Evolutionary conservation across 2,888 invertebrate genomes (phyloP), one percentile per base, ranked within the genome.

Genomic region (Priocnemis perturbator): DNA sequence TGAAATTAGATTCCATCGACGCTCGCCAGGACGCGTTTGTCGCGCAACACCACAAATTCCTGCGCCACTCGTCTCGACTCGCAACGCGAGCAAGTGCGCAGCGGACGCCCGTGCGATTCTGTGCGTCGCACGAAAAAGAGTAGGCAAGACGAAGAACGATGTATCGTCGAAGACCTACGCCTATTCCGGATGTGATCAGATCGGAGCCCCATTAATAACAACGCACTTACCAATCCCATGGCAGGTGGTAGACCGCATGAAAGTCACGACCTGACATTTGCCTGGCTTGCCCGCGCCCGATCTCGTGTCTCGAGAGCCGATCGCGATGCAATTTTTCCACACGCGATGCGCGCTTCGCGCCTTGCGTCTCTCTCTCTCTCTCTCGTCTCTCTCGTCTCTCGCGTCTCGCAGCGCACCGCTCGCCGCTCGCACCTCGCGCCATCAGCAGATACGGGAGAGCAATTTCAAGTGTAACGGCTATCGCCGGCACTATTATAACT

Each of bases 251-350:
- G 86, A 83, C 83, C 83, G 85, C 85, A 86, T 86, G 87, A 87
- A 87, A 87, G 87, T 87, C 86, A 86, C 86, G 87, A 87, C 86
- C 87, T 87, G 87, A 87, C 87, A 87, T 87, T 87, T 87, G 84
- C 85, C 79, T 78, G 83, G 75, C 79, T 78, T 80, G 80, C 77
- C 79, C 79, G 80, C 78, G 76, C 79, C 71, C 78, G 82, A 82
- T 78, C 81, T 80, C 81, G 81, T 79, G 17, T 66, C 75, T 75
- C 79, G 76, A 80, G 79, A 82, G 80, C 77, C 83, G 83, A 85
- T 83, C 84, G 83, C 79, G 75, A 83, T 80, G 81, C 69, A 67
- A 84, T 84, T 85, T 85, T 85, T 83, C 75, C 74, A 66, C 74
- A 62, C 72, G 69, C 65, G 48, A 17, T n/a, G 17, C 30, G 52